Evolutionary conservation across 2,113 vertebrate genomes (phyloP).

Genomic region (Hypanus sabinus): DNA sequence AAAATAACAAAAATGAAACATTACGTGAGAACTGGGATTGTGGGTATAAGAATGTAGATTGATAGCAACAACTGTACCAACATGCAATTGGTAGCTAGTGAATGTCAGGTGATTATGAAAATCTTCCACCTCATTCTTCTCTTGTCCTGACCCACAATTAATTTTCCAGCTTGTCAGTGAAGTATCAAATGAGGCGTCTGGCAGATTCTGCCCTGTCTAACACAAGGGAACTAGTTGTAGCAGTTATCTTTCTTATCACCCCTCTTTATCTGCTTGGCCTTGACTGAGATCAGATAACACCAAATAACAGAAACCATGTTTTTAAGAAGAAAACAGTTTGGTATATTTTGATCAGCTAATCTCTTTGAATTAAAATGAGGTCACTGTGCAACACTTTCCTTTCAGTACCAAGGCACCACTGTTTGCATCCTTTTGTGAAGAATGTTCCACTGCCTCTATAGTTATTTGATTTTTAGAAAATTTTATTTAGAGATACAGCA

Average conservation of each 20-base stretch:
- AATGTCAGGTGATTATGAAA: not conserved
- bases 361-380: not conserved
- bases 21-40: not conserved
- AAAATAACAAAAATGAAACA: not conserved
- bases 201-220: not conserved
- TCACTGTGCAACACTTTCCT: not conserved
- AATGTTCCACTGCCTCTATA: not conserved
- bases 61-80: not conserved
- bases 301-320: not conserved
- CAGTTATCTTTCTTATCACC: not conserved
- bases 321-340: no score
- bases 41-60: not conserved
- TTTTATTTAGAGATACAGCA: no score
- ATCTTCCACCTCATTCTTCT: not conserved
- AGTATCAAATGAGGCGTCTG: not conserved
- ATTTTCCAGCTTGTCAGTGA: not conserved
- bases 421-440: not conserved
- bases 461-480: not conserved
- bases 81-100: not conserved
- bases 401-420: not conserved
- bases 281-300: not conserved
- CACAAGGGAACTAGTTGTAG: not conserved
- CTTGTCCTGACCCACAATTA: not conserved
- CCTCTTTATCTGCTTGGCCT: not conserved
- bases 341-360: not conserved